Evolutionary conservation across 2,888 invertebrate species (phyloP).

Genomic region (Mythimna albipuncta): DNA sequence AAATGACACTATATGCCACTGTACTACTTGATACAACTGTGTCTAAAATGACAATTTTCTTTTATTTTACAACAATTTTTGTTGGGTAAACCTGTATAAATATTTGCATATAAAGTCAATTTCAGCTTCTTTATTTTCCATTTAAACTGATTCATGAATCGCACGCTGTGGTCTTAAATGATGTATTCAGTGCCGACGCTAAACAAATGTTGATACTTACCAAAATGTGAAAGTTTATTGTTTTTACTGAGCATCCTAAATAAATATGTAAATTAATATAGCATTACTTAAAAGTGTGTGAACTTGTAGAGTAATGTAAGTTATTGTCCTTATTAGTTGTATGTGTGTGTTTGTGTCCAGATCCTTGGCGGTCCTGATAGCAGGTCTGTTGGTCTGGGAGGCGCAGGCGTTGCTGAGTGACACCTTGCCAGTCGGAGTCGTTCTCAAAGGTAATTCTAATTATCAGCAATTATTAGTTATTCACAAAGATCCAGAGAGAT

Average conservation of each 20-base stretch:
- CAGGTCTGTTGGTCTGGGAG: neutral
- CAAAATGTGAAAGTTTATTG: neutral
- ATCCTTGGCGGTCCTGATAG: neutral
- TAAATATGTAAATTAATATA: neutral
- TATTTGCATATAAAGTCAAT: neutral
- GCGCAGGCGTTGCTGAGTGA: neutral
- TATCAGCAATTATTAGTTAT: neutral
- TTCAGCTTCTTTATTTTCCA: neutral
- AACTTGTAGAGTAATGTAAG: no score
- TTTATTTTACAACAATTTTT: no score
- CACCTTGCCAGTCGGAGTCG: slow-evolving; percentile 32
- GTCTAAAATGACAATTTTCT: no score
- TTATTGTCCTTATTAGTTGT: neutral
- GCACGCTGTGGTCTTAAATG: neutral
- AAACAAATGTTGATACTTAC: neutral
- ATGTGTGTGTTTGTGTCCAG: slow-evolving; percentile 15
- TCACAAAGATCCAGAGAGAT: no score
- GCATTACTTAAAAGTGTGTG: neutral
- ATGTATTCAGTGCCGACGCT: neutral
- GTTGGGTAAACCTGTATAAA: no score
- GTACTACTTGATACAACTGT: no score
- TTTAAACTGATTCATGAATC: neutral
- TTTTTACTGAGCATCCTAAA: neutral
- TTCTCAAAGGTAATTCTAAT: slow-evolving; percentile 42
- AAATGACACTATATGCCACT: no score